Evolutionary conservation across 2,888 invertebrate genomes (phyloP).

Genomic region (Buathra laborator): DNA sequence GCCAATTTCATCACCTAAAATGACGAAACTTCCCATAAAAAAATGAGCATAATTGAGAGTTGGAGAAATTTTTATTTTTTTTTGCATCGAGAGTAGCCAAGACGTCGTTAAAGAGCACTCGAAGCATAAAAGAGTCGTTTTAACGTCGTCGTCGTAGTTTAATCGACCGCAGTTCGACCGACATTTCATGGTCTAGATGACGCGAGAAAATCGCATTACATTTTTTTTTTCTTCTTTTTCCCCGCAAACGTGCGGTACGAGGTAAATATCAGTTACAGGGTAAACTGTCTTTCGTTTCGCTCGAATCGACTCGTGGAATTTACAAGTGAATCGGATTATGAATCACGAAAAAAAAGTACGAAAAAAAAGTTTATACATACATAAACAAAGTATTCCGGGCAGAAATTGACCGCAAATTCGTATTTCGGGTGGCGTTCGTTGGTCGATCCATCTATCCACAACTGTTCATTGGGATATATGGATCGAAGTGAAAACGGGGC

Average conservation of each 20-base stretch:
- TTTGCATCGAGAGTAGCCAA: not conserved
- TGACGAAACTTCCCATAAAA: not conserved
- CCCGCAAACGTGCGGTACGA: slow-evolving; percentile 51
- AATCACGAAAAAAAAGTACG: not conserved
- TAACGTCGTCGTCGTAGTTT: slow-evolving; percentile 19
- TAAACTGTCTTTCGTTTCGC: slow-evolving; percentile 39
- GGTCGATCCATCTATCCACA: not conserved
- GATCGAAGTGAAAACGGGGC: slow-evolving; percentile 48
- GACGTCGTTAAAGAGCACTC: not conserved
- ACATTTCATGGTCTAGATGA: slow-evolving; percentile 69
- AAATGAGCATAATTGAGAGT: not conserved
- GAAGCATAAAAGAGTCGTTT: slow-evolving; percentile 20
- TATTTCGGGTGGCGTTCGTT: not conserved
- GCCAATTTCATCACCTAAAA: not conserved
- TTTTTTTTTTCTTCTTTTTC: slow-evolving; percentile 26
- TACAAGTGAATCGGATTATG: slow-evolving; percentile 40
- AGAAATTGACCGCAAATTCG: slow-evolving; percentile 20
- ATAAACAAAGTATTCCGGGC: not conserved
- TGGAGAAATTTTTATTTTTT: not conserved
- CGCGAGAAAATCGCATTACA: slow-evolving; percentile 36
- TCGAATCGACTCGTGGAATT: slow-evolving; percentile 53
- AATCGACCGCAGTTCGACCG: slow-evolving; percentile 66
- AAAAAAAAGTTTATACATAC: slow-evolving; percentile 2
- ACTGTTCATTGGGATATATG: not conserved
- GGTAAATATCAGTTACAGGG: slow-evolving; percentile 44